A percentile compares a stretch with the other conserved stretches of the same genome.
phyloP scores from a whole-genome alignment of 2,113 vertebrate species.

The Cheirogaleus medius region DNA sequence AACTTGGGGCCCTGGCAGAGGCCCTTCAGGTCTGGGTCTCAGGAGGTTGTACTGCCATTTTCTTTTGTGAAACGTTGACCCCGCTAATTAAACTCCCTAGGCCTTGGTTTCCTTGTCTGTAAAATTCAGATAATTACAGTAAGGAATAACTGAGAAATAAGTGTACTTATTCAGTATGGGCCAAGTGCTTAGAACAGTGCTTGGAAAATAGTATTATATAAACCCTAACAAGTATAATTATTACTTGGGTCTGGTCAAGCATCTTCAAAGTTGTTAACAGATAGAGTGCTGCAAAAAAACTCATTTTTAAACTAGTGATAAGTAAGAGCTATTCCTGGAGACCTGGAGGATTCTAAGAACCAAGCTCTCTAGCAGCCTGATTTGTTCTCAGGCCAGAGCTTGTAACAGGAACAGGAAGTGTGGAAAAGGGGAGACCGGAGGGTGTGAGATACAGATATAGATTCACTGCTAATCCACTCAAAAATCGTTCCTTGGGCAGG shows the following conservation, averaged over 20 bases:
- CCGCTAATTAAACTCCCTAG: background rate
- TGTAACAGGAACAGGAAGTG: background rate
- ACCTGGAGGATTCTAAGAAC: background rate
- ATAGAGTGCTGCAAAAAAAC: background rate
- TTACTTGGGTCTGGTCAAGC: background rate
- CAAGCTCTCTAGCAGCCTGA: background rate
- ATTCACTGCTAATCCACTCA: background rate
- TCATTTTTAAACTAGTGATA: background rate
- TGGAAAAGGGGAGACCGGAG: background rate
- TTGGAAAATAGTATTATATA: background rate
- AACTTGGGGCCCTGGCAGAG: background rate
- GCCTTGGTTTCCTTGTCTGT: background rate
- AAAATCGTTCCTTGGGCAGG: background rate
- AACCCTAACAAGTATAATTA: background rate
- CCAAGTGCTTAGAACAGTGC: background rate
- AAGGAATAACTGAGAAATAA: background rate
- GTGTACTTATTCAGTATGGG: background rate
- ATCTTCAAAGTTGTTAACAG: slow-evolving; percentile 1
- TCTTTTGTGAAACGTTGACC: background rate
- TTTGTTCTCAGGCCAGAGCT: background rate
- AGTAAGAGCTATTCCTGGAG: background rate
- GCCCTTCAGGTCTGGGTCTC: background rate
- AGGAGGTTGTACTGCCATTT: background rate
- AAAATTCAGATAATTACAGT: slow-evolving; percentile 1
- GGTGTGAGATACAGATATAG: fast-evolving